A percentile compares a stretch with the other conserved stretches of the same genome.
Evolutionary conservation across 2,113 vertebrate genomes (phyloP).

Genomic region (Syrrhaptes paradoxus): DNA sequence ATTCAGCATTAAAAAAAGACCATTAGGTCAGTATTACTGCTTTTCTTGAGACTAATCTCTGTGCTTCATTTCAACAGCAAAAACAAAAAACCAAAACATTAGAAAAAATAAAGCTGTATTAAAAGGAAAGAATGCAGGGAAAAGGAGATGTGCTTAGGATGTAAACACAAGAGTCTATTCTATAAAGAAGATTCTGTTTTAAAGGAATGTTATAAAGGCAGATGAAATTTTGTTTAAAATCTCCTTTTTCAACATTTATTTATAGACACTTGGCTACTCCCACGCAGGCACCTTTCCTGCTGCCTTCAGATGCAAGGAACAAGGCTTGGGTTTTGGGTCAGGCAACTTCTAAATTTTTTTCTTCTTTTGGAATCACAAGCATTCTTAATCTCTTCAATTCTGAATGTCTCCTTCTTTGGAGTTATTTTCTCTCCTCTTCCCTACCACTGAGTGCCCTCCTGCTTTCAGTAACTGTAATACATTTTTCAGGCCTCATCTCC

Average conservation of each 20-base stretch:
- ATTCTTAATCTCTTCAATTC: background rate
- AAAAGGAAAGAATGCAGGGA: no score
- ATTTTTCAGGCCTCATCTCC: background rate
- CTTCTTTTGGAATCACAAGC: background rate
- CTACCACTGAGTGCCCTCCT: background rate
- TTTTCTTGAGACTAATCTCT: background rate
- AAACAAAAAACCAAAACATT: background rate
- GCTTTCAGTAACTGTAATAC: background rate
- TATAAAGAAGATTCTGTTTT: background rate
- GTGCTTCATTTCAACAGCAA: background rate
- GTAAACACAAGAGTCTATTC: background rate
- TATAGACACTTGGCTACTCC: background rate
- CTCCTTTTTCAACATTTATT: background rate
- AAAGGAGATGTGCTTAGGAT: no score
- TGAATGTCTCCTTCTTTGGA: background rate
- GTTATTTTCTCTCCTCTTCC: background rate
- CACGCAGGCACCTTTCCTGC: background rate
- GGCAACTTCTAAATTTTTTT: background rate
- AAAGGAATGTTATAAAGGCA: background rate
- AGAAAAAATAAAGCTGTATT: no score
- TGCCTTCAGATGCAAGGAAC: background rate
- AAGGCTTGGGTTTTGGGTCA: background rate
- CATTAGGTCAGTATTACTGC: background rate
- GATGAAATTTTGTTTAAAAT: background rate
- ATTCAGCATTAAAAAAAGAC: background rate